Base-by-base conservation (phyloP, 2,888 invertebrate species). In the Drosophila paranaensis region DNA sequence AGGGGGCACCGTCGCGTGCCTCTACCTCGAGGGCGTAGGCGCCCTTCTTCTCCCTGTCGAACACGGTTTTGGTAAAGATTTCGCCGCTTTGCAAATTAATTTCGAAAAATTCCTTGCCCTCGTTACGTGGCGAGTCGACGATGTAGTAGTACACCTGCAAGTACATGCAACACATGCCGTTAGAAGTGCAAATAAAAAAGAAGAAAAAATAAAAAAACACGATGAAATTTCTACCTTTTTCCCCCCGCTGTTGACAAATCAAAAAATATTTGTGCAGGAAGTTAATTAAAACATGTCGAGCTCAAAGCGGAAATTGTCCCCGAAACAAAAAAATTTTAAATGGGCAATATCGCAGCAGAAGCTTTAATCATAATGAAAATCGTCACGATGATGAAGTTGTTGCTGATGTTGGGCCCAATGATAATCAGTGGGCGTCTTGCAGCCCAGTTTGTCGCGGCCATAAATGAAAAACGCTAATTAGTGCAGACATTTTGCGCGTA, bases 21-120 rank as follows among this genome's bases (percentile, higher is more conserved):
- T 98, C 98, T 88, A 99, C 98, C 92, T 98, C 98, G 91, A 99
- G 94, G 42, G 99, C 99, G 94, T 99, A 99, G 68, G 98, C 98
- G 51, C 97, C 97, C 93, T 98, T 98, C 94, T 98, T 98, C 94
- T 99, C 99, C 77, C 99, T 95, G 94, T 99, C 99, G 94, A 99
- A 99, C 90, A 98, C 97, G 84, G 97, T 95, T 93, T 97, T 97
- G 46, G 98, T 98, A 94, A 97, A 98, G 91, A 99, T 97, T 93
- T 98, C 97, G 27, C 99, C 99, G 37, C 98, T 97, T 93, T 97
- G 96, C 93, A 96, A 95, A 94, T 99, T 98, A 93, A 99, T 98
- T 94, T 98, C 97, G 94, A 99, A 99, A 94, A 96, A 98, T 93
- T 98, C 97, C 93, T 97, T 97, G 82, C 98, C 98, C 92, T 98